Evolutionary conservation across 1,140 invertebrate species (phyloP), one percentile per base, ranked within the genome.

Genomic region (Arion vulgaris): DNA sequence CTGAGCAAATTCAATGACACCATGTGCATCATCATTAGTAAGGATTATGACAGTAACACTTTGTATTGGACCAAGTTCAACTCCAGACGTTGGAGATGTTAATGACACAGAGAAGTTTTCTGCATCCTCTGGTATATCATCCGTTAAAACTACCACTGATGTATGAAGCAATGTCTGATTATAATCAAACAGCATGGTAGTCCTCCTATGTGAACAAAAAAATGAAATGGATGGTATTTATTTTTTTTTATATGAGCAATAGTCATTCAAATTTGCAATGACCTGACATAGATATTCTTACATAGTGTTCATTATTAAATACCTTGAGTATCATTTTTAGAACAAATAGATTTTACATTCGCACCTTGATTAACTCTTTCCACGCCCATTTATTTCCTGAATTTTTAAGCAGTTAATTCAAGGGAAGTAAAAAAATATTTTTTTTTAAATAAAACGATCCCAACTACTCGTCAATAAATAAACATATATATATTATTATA

Each of bases 11-110:
- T 90, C 87, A 71, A 92, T 88, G 38, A 91, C 86, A 51, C 91
- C 91, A 87, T 91, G 86, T 72, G 90, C 90, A 85, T 92, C 87
- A 83, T 92, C 91, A 85, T 91, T 92, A 32, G 91, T 87, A 23
- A 91, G 80, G 13, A 91, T 91, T 41, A 87, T 88, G 68, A 91
- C 84, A 32, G 84, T 83, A 38, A 91, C 87, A 32, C 77, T 85
- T 28, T 83, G 84, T 28, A 87, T 81, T 26, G 84, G 69, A 15
- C 91, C 89, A 19, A 92, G 84, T 28, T 89, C 88, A 51, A 89
- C 90, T 0, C 90, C 91, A 38, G 85, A 85, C 66, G 72, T 85
- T 15, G 91, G 87, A 51, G 87, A 86, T 4, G 38, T 38, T 0
- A 92, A 83, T 4, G 77, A 80, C 1, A 91, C 88, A 79, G 83